Conservation (phyloP, 2,888 invertebrate genomes). For the Aphodius granarius region DNA sequence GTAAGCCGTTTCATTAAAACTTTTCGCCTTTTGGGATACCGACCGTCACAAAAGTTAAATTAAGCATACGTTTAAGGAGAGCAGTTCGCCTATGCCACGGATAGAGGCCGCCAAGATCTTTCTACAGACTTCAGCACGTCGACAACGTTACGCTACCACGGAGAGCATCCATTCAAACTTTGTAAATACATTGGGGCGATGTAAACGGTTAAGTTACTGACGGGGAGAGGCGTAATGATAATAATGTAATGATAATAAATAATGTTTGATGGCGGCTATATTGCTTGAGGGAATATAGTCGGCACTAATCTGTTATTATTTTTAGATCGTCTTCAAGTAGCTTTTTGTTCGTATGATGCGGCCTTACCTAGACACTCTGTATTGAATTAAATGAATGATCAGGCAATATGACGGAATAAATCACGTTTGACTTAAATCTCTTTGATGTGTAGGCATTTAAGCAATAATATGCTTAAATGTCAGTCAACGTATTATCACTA, state of each 20-base stretch:
- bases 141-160: neutral
- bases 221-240: neutral
- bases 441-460: too few species aligned
- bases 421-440: too few species aligned
- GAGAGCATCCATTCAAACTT: neutral
- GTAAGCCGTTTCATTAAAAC: slow-evolving; percentile 14
- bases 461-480: too few species aligned
- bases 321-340: too few species aligned
- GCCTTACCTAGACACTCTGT: too few species aligned
- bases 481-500: too few species aligned
- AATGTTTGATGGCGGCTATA: too few species aligned
- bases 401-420: too few species aligned
- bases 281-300: too few species aligned
- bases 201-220: neutral
- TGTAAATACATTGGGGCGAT: neutral
- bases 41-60: slow-evolving; percentile 1
- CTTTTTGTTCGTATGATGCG: too few species aligned
- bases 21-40: slow-evolving; percentile 7
- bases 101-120: neutral
- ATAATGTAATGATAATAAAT: neutral
- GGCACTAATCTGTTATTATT: too few species aligned
- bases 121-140: neutral
- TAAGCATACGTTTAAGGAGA: slow-evolving; percentile 1
- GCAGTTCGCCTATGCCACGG: neutral
- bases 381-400: too few species aligned